These are phyloP conservation scores for Kuschelorhynchus macadamiae DNA, from an alignment of 2,888 invertebrate species.

Conservation along the genomic window DNA sequence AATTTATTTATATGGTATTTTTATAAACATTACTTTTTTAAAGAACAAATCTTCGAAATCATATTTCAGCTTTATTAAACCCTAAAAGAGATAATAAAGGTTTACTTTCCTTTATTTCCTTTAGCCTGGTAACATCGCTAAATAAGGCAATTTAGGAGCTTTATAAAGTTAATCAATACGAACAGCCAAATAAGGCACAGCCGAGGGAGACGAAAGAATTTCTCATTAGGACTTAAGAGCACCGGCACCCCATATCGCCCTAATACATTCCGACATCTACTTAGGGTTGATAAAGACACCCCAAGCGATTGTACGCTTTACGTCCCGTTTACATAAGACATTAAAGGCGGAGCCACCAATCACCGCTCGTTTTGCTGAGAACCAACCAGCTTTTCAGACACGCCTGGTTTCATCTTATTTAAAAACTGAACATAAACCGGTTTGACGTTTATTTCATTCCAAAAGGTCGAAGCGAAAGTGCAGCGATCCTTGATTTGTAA, in stretches of 20 bases:
- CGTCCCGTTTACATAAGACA: slow-evolving; percentile 50
- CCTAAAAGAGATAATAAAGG: slow-evolving; percentile 28
- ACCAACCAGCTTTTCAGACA: slow-evolving; percentile 61
- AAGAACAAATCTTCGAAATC: too few species aligned
- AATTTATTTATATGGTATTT: too few species aligned
- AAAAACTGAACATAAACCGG: slow-evolving; percentile 41
- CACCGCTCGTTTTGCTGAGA: slow-evolving; percentile 62
- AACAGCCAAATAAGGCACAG: slow-evolving; percentile 37
- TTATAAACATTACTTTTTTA: too few species aligned
- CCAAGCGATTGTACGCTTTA: slow-evolving; percentile 58
- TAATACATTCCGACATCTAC: slow-evolving; percentile 67
- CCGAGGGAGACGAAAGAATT: slow-evolving; percentile 42
- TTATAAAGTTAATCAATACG: slow-evolving; percentile 50
- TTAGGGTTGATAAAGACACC: slow-evolving; percentile 65
- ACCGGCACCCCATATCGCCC: slow-evolving; percentile 52
- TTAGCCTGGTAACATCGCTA: slow-evolving; percentile 33
- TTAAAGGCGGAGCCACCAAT: slow-evolving; percentile 61
- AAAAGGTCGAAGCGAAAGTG: not conserved
- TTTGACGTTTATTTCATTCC: slow-evolving; percentile 25
- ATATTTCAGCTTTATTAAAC: slow-evolving; percentile 20
- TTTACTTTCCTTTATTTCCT: slow-evolving; percentile 14
- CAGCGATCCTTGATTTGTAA: not conserved
- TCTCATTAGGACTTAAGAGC: slow-evolving; percentile 49
- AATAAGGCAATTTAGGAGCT: slow-evolving; percentile 41
- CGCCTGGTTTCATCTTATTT: slow-evolving; percentile 53